Base-by-base conservation (phyloP, 2,888 invertebrate genomes). In the Sesia apiformis region DNA sequence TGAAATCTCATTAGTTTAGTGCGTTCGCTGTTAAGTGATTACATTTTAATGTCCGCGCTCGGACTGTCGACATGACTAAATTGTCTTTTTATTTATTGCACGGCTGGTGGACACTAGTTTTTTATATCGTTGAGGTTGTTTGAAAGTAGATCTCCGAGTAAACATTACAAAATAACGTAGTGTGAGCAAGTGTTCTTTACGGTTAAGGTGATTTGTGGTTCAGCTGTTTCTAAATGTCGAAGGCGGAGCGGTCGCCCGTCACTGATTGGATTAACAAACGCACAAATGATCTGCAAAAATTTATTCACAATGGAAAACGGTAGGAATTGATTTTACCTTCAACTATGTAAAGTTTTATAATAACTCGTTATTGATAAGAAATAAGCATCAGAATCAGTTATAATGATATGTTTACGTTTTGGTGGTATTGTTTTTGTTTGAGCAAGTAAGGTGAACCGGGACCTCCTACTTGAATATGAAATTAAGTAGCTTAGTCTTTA, bases 1-100 rank as follows among this genome's bases (percentile, higher is more conserved):
- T 82, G 75, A 85, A 85, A 86, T 85, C 84, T 84, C 84, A 85
- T 88, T 88, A 84, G 80, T 82, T 74, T 76, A 73, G 81, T 84
- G 84, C 83, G 84, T 84, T 83, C 81, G 76, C 72, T 81, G 81
- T 81, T 81, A 83, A 85, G 81, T 84, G 84, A 85, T 84, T 85
- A 86, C 79, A 79, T 84, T 84, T 81, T 81, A 81, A 81, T 79
- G 79, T 77, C 66, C 62, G 65, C 71, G 70, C 68, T 67, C 66
- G 66, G 65, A 55, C 67, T 71, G 79, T 72, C 75, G 69, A 74
- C 69, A 71, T 76, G 74, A 70, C 71, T 70, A 66, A 72, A 72
- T 72, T 67, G 69, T 66, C 8, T 58, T 76, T 77, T 79, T 79
- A 76, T 79, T 79, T 76, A 70, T 72, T 72, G 67, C 72, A 63